phyloP scores from a whole-genome alignment of 2,797 vertebrate genomes.

The Poeciliopsis infans region DNA sequence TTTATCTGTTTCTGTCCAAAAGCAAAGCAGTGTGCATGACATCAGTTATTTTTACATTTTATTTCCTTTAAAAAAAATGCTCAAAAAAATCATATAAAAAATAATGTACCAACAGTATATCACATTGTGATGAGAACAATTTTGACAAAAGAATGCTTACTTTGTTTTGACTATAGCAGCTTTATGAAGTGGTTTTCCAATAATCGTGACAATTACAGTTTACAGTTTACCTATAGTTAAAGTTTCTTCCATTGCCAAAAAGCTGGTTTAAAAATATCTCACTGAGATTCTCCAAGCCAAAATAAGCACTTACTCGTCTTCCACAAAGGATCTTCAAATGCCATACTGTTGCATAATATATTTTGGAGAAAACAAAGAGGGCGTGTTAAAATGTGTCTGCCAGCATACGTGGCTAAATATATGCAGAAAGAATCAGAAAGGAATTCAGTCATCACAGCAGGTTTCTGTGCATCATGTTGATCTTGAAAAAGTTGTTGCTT shows the following conservation, averaged over 20 bases:
- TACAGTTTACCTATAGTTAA: constrained; percentile 2
- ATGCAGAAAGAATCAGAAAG: constrained; percentile 19
- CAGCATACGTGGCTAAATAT: constrained; percentile 55
- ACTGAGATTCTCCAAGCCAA: constrained; percentile 8
- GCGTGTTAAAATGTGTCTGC: constrained; percentile 33
- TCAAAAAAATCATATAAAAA: background rate
- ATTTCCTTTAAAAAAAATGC: background rate
- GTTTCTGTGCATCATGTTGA: constrained; percentile 48
- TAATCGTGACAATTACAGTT: background rate
- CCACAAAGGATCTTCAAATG: constrained; percentile 5
- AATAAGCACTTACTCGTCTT: background rate
- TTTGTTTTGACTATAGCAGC: background rate
- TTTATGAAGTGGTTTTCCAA: background rate
- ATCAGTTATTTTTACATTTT: background rate
- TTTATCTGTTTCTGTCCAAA: background rate
- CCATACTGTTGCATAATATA: constrained; percentile 23
- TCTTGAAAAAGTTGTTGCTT: constrained; percentile 40
- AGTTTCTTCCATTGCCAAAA: background rate
- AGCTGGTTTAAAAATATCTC: background rate
- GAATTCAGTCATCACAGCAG: constrained; percentile 21
- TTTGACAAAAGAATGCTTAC: background rate
- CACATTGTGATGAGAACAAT: background rate
- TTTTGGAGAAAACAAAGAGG: constrained; percentile 47
- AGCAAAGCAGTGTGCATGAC: background rate
- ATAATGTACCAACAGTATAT: background rate